phyloP scores from a whole-genome alignment of 2,797 vertebrate species.

The Enteromius trimaculatus region DNA sequence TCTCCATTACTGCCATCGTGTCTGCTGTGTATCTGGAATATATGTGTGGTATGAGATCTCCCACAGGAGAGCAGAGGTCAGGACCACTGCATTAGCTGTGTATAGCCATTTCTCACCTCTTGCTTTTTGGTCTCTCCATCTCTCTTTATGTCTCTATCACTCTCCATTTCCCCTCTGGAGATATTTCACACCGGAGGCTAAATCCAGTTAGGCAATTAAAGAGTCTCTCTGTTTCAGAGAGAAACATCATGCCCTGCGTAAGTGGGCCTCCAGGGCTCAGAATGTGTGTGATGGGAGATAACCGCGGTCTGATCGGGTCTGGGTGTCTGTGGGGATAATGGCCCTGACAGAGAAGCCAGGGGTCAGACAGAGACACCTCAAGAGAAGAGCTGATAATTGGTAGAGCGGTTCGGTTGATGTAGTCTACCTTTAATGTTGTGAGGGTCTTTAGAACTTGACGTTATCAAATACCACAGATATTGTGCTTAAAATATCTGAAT shows the following conservation, averaged over 20 bases:
- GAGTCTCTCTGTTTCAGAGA: too few relatives aligned
- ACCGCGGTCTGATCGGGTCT: slow-evolving; percentile 25
- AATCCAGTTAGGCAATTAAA: slow-evolving; percentile 67
- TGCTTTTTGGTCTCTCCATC: slow-evolving; percentile 13
- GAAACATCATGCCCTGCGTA: slow-evolving; percentile 46
- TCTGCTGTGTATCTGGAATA: slow-evolving; percentile 65
- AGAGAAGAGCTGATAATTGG: slow-evolving; percentile 33
- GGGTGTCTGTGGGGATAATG: slow-evolving; percentile 25
- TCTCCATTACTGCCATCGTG: slow-evolving; percentile 68
- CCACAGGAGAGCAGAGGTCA: slow-evolving; percentile 71
- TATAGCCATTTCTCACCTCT: slow-evolving; percentile 59
- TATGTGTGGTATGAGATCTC: slow-evolving; percentile 54
- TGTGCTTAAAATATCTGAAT: not conserved
- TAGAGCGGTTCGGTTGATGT: not conserved
- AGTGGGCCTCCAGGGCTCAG: slow-evolving; percentile 44
- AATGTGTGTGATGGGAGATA: not conserved
- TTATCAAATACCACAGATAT: not conserved
- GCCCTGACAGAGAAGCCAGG: slow-evolving; percentile 13
- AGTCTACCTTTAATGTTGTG: slow-evolving; percentile 1
- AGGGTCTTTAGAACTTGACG: not conserved
- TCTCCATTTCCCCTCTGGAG: slow-evolving; percentile 31
- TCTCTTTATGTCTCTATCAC: slow-evolving; percentile 31
- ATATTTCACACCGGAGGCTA: slow-evolving; percentile 57
- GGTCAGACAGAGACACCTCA: slow-evolving; percentile 28
- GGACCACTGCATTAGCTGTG: slow-evolving; percentile 69